Base-by-base conservation (phyloP, 92 coral and sea anemone genomes). In the Parazoanthus atlanticus region DNA sequence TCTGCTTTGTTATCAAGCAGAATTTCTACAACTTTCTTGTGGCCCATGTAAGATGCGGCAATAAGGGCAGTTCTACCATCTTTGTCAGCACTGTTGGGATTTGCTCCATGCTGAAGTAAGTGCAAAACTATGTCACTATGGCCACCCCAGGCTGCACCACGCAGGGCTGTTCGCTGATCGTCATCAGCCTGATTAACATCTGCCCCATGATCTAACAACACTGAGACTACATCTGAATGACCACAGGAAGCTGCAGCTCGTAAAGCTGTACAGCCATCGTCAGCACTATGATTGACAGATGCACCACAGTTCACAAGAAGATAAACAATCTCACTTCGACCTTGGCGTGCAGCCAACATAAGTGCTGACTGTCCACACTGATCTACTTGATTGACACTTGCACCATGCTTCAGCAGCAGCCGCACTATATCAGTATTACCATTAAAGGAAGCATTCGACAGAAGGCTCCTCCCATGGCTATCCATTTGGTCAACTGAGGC, bases 81-180 rank as follows among this genome's bases (percentile, higher is more conserved):
- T 85, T 91, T 94, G 89, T 97, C 99, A 76, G 92, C 85, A 34
- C 92, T 93, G 85, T 97, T 97, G 17, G 97, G 97, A 86, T 97
- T 86, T 21, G 99, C 97, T 61, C 97, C 99, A 90, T 89, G 95
- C 79, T 94, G 96, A 21, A 97, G 94, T 67, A 97, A 92, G 84
- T 95, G 97, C 21, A 90, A 87, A 23, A 97, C 99, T 65, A 97
- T 93, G 73, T 95, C 97, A 25, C 90, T 80, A 80, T 97, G 98
- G 31, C 99, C 99, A 79, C 99, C 99, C 99, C 99, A 97, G 25
- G 99, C 96, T 7, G 99, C 99, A 6, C 98, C 99, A 28, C 99
- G 93, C 69, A 97, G 85, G 34, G 99, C 99, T 61, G 99, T 97
- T 13, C 98, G 93, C 81, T 93, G 90, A 88, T 94, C 98, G 66